These are phyloP conservation scores for Esox masquinongy DNA, from an alignment of 2,797 vertebrate genomes.

Conservation along the genomic window DNA sequence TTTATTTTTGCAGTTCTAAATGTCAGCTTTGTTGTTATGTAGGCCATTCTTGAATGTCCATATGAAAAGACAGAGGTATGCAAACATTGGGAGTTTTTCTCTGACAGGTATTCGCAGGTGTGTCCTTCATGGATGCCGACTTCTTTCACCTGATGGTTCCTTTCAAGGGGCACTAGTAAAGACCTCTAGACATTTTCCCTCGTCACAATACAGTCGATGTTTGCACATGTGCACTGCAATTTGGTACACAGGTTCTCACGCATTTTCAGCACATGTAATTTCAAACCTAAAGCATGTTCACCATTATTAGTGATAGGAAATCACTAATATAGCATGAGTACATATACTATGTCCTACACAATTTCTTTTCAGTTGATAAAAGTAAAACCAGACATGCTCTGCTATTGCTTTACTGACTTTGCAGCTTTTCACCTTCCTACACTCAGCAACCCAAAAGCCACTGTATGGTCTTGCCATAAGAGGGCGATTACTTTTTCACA, in stretches of 20 bases:
- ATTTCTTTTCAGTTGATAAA: no score
- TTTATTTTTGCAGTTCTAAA: conserved; percentile 67
- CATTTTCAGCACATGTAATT: not conserved
- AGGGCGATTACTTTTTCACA: no score
- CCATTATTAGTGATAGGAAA: not conserved
- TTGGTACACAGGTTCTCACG: conserved; percentile 23
- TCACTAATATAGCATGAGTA: not conserved
- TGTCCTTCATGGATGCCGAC: conserved; percentile 66
- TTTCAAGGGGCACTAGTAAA: conserved; percentile 53
- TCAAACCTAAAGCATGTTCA: not conserved
- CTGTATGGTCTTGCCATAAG: no score
- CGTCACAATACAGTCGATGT: conserved; percentile 70
- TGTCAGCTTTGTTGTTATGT: conserved; percentile 68
- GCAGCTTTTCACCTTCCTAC: no score
- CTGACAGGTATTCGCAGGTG: conserved; percentile 59
- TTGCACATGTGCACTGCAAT: conserved; percentile 50
- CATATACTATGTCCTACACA: not conserved
- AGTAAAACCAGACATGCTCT: no score
- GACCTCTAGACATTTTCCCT: conserved; percentile 63
- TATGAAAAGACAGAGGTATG: conserved; percentile 48
- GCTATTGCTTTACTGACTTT: no score
- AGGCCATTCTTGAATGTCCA: conserved; percentile 34
- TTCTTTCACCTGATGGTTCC: conserved; percentile 69
- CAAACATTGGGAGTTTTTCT: conserved; percentile 60
- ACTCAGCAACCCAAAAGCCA: no score